A percentile compares a stretch with the other conserved stretches of the same genome.
phyloP scores from a whole-genome alignment of 2,113 vertebrate genomes.

The Tyto alba region DNA sequence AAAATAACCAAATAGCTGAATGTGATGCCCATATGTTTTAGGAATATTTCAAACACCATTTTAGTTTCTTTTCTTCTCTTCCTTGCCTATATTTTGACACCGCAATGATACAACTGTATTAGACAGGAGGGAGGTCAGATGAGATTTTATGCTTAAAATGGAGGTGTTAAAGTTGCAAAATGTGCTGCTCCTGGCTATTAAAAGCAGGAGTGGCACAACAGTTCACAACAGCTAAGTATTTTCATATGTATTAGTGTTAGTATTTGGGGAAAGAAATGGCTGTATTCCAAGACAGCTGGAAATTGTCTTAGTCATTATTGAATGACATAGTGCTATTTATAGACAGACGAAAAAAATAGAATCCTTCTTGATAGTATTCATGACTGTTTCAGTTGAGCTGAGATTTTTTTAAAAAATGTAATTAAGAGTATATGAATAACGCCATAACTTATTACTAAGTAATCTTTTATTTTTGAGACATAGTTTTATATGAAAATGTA shows the following conservation, averaged over 20 bases:
- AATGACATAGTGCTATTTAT: neutral
- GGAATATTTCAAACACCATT: neutral
- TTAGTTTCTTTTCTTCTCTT: neutral
- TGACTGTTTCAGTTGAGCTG: neutral
- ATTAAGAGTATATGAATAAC: no score
- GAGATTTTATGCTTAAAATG: neutral
- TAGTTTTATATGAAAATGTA: neutral
- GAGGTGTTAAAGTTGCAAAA: neutral
- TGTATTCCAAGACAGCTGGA: neutral
- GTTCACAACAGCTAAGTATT: neutral
- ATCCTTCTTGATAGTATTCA: neutral
- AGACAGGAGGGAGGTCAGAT: neutral
- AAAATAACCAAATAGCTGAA: neutral
- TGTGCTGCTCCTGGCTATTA: neutral
- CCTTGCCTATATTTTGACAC: neutral
- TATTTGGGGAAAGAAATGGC: neutral
- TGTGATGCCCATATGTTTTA: neutral
- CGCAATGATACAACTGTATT: neutral
- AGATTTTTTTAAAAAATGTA: neutral
- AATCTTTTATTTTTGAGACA: neutral
- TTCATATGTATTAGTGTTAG: neutral
- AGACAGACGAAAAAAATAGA: neutral
- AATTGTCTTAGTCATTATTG: neutral
- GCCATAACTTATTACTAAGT: neutral
- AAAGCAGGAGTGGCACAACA: neutral